Conservation (phyloP, 2,888 invertebrate genomes). For the Ophion slaviceki region DNA sequence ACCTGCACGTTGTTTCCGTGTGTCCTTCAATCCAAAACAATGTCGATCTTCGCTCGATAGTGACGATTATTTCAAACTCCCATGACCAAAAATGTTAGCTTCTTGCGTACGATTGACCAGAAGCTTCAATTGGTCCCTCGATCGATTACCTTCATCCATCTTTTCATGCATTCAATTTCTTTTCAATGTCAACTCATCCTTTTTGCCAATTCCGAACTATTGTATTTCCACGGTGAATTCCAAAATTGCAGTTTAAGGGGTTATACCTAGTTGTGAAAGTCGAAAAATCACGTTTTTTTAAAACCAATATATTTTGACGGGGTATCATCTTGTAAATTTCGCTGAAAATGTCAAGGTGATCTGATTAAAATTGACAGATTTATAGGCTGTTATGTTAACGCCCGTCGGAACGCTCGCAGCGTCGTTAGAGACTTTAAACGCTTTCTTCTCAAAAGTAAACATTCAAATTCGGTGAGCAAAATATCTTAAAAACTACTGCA, state of each 20-base stretch:
- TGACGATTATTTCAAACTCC: slow-evolving; percentile 51
- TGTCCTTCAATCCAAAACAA: background rate
- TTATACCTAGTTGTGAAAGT: no score
- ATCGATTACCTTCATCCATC: background rate
- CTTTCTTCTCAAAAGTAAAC: no score
- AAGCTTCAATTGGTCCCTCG: background rate
- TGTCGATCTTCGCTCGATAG: slow-evolving; percentile 2
- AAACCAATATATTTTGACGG: no score
- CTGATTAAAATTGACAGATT: no score
- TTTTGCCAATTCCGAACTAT: background rate
- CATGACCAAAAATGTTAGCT: background rate
- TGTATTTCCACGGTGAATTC: background rate
- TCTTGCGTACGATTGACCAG: background rate
- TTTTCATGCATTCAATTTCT: background rate
- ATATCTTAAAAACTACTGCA: no score
- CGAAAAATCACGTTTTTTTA: no score
- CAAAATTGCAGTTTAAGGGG: background rate
- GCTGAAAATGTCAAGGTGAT: no score
- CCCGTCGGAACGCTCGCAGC: no score
- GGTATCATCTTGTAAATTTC: no score
- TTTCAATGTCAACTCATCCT: background rate
- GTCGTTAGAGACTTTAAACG: no score
- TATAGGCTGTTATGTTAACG: no score
- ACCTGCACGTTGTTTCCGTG: slow-evolving; percentile 1
- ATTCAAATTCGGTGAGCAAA: no score